phyloP scores from a whole-genome alignment of 1,140 invertebrate genomes.

The Aporrectodea caliginosa region DNA sequence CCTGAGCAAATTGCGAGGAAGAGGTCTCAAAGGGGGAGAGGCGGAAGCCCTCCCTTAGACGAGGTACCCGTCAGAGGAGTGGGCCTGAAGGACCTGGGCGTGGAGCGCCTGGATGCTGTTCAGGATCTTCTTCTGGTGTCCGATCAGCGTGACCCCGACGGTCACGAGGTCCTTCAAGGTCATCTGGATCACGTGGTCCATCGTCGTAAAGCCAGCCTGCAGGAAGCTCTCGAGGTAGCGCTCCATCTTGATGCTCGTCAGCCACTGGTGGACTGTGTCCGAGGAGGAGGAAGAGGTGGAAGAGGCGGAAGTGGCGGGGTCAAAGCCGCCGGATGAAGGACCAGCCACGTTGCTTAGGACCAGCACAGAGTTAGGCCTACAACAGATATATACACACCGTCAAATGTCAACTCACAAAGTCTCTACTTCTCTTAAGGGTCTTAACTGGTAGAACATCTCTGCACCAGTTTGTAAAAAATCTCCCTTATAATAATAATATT shows the following conservation, averaged over 20 bases:
- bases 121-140: conserved; percentile 76
- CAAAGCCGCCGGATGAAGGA: not conserved
- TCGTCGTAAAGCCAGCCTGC: conserved; percentile 74
- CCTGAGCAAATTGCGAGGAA: no score
- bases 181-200: conserved; percentile 81
- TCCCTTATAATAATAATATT: no score
- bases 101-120: conserved; percentile 87
- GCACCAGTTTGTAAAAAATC: no score
- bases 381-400: no score
- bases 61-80: not conserved
- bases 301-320: not conserved
- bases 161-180: conserved; percentile 85
- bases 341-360: not conserved
- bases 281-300: not conserved
- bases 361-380: not conserved
- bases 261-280: conserved; percentile 87
- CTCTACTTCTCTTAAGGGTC: no score
- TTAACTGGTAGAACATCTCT: no score
- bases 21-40: no score
- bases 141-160: conserved; percentile 76
- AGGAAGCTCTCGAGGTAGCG: conserved; percentile 90
- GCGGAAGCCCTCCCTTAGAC: no score
- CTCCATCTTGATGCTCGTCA: conserved; percentile 93
- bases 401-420: no score
- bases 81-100: not conserved